Evolutionary conservation across 1,140 invertebrate species (phyloP).

Genomic region (Kradibia gibbosae): DNA sequence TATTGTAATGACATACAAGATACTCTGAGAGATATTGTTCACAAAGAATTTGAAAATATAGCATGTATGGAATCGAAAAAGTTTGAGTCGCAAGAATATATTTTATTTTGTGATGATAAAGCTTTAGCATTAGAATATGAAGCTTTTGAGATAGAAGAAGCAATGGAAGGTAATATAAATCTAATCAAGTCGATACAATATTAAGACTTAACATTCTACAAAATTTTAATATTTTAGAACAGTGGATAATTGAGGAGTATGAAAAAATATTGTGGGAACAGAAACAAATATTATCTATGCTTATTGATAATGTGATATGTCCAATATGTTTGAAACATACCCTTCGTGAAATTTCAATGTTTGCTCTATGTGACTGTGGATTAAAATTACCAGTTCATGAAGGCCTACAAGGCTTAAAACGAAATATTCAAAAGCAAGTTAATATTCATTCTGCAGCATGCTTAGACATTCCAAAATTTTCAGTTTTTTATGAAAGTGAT

Average conservation of each 20-base stretch:
- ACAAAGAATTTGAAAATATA: slow-evolving; percentile 57
- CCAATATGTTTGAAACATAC: slow-evolving; percentile 62
- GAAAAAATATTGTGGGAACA: slow-evolving; percentile 62
- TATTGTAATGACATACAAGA: slow-evolving; percentile 51
- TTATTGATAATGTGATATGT: slow-evolving; percentile 58
- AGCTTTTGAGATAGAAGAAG: slow-evolving; percentile 42
- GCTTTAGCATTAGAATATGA: slow-evolving; percentile 41
- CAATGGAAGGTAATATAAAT: slow-evolving; percentile 39
- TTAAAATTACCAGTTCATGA: slow-evolving; percentile 56
- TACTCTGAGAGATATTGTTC: slow-evolving; percentile 58
- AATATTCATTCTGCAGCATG: slow-evolving; percentile 59
- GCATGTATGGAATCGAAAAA: slow-evolving; percentile 48
- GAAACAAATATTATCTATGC: slow-evolving; percentile 54
- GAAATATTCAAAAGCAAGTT: slow-evolving; percentile 54
- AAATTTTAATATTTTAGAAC: slow-evolving; percentile 59
- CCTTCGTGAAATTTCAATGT: slow-evolving; percentile 53
- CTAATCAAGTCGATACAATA: background rate
- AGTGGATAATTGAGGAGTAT: slow-evolving; percentile 68
- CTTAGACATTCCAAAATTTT: slow-evolving; percentile 55
- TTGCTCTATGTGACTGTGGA: slow-evolving; percentile 58
- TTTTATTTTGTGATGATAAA: slow-evolving; percentile 55
- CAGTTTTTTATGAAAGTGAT: slow-evolving; percentile 55
- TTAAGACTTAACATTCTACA: too few species aligned
- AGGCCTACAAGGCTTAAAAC: slow-evolving; percentile 54
- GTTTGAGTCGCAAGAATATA: slow-evolving; percentile 20